Evolutionary conservation across 2,888 invertebrate species (phyloP), one percentile per base, ranked within the genome.

Genomic region (Platypus cylindrus): DNA sequence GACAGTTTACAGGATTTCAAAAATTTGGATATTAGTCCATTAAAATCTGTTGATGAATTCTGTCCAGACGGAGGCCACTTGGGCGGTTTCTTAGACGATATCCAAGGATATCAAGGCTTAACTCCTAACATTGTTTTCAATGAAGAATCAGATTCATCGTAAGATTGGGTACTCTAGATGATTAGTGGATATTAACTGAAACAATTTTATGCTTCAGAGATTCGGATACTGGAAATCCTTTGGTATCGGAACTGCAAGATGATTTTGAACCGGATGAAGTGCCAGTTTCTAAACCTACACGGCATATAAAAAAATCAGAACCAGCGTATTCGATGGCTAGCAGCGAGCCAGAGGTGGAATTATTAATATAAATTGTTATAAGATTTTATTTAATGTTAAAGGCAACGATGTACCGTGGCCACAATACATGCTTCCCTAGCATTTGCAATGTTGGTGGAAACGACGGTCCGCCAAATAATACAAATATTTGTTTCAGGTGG

Each of bases 241-340:
- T 82, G 52, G 85, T 91, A 0, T 80, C 83, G 16, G 78, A 79
- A 31, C 79, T 82, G 46, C 82, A 84, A 59, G 89, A 90, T 54
- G 89, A 90, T 54, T 63, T 87, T 27, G 80, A 80, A 47, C 75
- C 77, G 0, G 75, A 75, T 28, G 77, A 78, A 43, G 38, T 46
- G 3, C 48, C 51, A 2, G 38, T 47, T 17, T 50, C 52, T 3
- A 50, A 57, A 51, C 43, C 55, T 47, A 36, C 38, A 48, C 62
- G 24, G 29, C 44, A 56, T 16, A 52, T 34, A 8, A 59, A 60
- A n/a, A 60, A 63, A 48, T 40, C 58, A 13, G 55, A 53, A 23
- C 45, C 37, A 2, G 40, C 36, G 9, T 36, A 39, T 14, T 28
- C 43, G n/a, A n/a, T n/a, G n/a, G n/a, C n/a, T n/a, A 44, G 41